Conservation (phyloP, 1,140 invertebrate genomes). For the Lerema accius region DNA sequence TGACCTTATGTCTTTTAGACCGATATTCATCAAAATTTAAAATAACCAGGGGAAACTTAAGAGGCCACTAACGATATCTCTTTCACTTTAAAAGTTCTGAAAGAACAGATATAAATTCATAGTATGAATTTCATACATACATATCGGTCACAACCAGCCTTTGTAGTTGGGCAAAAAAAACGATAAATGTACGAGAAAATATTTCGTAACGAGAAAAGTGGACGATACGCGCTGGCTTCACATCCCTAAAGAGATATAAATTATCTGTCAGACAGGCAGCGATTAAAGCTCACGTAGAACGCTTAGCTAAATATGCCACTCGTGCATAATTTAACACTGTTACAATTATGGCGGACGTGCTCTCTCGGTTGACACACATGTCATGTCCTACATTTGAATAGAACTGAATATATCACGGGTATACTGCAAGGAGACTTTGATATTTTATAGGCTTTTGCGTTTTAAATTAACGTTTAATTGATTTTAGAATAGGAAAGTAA, state of each 20-base stretch:
- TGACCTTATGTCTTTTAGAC: too few relatives aligned
- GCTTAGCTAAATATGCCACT: conserved; percentile 33
- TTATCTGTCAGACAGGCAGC: conserved; percentile 26
- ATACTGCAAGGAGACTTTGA: background rate
- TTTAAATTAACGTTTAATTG: too few relatives aligned
- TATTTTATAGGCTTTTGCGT: background rate
- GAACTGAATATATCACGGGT: background rate
- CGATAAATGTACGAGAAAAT: background rate
- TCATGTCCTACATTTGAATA: conserved; percentile 24
- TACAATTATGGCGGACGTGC: conserved; percentile 28
- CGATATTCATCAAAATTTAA: too few relatives aligned
- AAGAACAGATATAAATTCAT: too few relatives aligned
- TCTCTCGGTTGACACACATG: conserved; percentile 17
- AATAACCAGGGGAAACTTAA: too few relatives aligned
- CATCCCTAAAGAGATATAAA: conserved; percentile 25
- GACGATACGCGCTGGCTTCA: background rate
- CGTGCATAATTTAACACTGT: conserved; percentile 34
- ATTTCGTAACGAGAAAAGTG: conserved; percentile 4
- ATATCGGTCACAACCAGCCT: too few relatives aligned
- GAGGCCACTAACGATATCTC: too few relatives aligned
- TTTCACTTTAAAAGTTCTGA: too few relatives aligned
- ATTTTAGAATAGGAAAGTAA: too few relatives aligned
- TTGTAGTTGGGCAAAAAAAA: too few relatives aligned
- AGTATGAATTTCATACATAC: too few relatives aligned
- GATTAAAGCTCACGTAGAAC: conserved; percentile 31